These are phyloP conservation scores for Limnodromus scolopaceus DNA, from an alignment of 2,797 vertebrate genomes.

Conservation along the genomic window DNA sequence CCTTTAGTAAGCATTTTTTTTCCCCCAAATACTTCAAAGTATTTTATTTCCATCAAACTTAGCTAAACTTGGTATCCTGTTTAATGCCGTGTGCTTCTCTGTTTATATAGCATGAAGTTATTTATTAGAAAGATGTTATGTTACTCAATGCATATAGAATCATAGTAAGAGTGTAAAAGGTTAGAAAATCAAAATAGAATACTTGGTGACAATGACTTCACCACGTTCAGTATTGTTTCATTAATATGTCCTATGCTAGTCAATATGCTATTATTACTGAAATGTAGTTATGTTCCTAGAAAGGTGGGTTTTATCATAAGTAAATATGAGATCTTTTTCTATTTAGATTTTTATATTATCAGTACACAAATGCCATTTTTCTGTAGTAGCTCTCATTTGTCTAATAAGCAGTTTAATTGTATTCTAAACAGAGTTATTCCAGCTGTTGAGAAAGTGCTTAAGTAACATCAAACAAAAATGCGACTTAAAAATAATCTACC, in stretches of 20 bases:
- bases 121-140: not conserved
- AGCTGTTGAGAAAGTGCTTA: not conserved
- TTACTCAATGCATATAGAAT: not conserved
- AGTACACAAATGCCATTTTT: not conserved
- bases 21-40: not conserved
- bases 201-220: not conserved
- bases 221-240: not conserved
- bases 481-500: not conserved
- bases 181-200: slow-evolving; percentile 15
- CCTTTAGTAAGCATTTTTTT: not conserved
- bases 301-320: not conserved
- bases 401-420: not conserved
- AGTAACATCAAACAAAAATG: not conserved
- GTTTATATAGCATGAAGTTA: not conserved
- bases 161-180: not conserved
- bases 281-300: not conserved
- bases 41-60: not conserved
- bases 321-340: not conserved
- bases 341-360: not conserved
- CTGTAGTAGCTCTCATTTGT: not conserved
- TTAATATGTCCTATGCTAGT: not conserved
- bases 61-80: not conserved
- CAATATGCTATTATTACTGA: not conserved
- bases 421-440: not conserved
- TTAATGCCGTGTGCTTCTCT: not conserved